phyloP scores from a whole-genome alignment of 2,888 invertebrate species.

The Xestia rhomboidea region DNA sequence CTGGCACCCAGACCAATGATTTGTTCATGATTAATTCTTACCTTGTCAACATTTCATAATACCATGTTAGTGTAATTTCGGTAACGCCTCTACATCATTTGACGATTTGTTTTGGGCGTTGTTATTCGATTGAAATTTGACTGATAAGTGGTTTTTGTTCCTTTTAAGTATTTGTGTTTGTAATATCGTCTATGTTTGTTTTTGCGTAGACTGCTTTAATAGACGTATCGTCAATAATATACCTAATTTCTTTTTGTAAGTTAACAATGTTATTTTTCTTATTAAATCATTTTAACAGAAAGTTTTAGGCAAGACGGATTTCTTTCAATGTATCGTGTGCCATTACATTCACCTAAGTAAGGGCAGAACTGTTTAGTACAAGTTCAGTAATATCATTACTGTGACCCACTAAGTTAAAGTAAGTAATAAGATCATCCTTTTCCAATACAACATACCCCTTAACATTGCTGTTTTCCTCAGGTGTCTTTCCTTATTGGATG shows the following conservation, averaged over 20 bases:
- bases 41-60: constrained; percentile 82
- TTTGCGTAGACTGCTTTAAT: constrained; percentile 1
- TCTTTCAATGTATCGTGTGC: constrained; percentile 53
- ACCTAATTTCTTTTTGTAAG: neutral
- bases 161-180: constrained; percentile 12
- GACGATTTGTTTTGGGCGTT: constrained; percentile 73
- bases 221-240: neutral
- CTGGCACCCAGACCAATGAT: constrained; percentile 68
- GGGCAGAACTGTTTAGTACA: constrained; percentile 62
- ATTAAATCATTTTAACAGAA: constrained; percentile 19
- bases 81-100: constrained; percentile 84
- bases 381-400: constrained; percentile 80
- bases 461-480: constrained; percentile 73
- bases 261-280: neutral
- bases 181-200: neutral
- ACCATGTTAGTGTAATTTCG: constrained; percentile 78
- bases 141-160: constrained; percentile 59
- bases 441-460: constrained; percentile 74
- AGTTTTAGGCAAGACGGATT: constrained; percentile 28
- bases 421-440: constrained; percentile 78
- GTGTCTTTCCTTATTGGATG: constrained; percentile 64
- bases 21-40: constrained; percentile 82
- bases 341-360: constrained; percentile 70
- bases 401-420: constrained; percentile 77
- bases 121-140: constrained; percentile 72